phyloP scores from a whole-genome alignment of 2,113 vertebrate genomes.

The Marmota monax region DNA sequence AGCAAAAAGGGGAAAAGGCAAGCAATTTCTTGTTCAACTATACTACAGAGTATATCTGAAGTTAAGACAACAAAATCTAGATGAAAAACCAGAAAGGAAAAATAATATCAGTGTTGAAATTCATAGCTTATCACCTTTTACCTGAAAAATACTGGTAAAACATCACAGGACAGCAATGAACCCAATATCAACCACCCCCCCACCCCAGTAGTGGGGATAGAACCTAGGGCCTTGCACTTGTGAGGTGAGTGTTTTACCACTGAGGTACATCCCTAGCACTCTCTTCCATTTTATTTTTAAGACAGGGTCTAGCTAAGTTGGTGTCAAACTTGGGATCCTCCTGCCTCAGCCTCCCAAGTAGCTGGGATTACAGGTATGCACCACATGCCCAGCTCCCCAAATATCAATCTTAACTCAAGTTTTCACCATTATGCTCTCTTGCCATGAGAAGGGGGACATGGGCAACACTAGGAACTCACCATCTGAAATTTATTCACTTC shows the following conservation, averaged over 20 bases:
- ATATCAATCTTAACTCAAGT: neutral
- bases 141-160: neutral
- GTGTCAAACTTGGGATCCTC: neutral
- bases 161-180: neutral
- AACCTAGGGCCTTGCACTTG: too few species aligned
- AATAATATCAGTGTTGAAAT: neutral
- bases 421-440: neutral
- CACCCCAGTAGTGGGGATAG: too few species aligned
- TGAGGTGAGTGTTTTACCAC: too few species aligned
- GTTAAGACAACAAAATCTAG: conserved; percentile 45
- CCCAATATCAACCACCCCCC: neutral
- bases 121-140: neutral
- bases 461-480: conserved; percentile 89
- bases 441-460: neutral
- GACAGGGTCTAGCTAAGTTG: neutral
- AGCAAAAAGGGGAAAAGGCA: conserved; percentile 3
- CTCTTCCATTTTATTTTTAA: too few species aligned
- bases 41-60: neutral
- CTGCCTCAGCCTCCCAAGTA: neutral
- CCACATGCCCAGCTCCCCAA: neutral
- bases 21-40: conserved; percentile 23
- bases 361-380: neutral
- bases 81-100: conserved; percentile 24
- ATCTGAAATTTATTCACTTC: conserved; percentile 99
- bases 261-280: too few species aligned